These are phyloP conservation scores for Podarcis cretensis DNA, from an alignment of 2,113 vertebrate species.

Conservation along the genomic window DNA sequence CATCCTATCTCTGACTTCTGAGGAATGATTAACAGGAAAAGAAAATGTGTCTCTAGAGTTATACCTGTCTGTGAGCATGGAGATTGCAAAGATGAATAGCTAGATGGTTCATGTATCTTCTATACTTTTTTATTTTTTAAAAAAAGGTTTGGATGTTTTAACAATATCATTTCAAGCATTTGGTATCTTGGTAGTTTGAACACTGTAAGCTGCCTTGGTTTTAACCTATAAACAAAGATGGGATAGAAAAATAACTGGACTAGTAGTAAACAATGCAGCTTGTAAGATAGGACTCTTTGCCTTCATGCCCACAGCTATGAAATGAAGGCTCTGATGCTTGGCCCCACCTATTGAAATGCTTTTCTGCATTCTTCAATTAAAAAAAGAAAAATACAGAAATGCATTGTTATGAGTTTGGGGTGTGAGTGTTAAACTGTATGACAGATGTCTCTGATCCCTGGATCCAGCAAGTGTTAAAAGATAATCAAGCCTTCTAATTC, in stretches of 20 bases:
- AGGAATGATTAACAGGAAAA: background rate
- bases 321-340: constrained; percentile 7
- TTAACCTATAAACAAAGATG: background rate
- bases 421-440: too few relatives aligned
- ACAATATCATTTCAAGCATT: background rate
- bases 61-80: too few relatives aligned
- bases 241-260: background rate
- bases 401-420: too few relatives aligned
- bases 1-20: background rate
- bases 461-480: too few relatives aligned
- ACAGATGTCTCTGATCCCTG: too few relatives aligned
- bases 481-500: too few relatives aligned
- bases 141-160: background rate
- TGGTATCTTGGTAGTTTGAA: background rate
- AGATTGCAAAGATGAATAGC: background rate
- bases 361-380: background rate
- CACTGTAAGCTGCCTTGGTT: background rate
- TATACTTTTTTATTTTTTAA: background rate
- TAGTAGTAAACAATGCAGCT: background rate
- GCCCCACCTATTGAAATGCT: background rate
- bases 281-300: constrained; percentile 15
- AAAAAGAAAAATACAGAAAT: too few relatives aligned
- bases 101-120: background rate
- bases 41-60: background rate
- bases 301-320: fast-evolving